Conservation (phyloP, 2,113 vertebrate genomes). For the Aphyosemion australe region DNA sequence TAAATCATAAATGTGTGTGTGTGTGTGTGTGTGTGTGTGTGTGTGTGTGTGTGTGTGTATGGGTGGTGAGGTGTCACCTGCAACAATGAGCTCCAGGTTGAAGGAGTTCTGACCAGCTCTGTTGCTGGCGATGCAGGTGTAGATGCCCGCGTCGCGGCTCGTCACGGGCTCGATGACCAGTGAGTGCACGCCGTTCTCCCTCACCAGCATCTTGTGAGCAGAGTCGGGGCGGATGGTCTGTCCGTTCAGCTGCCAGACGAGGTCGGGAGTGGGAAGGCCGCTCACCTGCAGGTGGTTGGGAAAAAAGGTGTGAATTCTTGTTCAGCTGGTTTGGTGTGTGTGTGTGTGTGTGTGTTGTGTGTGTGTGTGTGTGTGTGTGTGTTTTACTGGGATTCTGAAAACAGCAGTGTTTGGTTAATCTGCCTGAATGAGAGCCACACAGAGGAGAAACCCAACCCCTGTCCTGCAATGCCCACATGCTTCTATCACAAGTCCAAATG, state of each 20-base stretch:
- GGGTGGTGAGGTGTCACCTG: conserved; percentile 87
- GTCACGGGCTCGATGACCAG: conserved; percentile 94
- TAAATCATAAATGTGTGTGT: too few species aligned
- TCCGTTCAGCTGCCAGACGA: conserved; percentile 94
- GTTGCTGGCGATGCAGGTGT: conserved; percentile 94
- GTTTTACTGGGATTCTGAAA: conserved; percentile 35
- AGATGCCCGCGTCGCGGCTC: conserved; percentile 91
- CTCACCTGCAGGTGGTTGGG: conserved; percentile 83
- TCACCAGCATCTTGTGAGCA: conserved; percentile 95
- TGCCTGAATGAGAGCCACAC: conserved; percentile 47
- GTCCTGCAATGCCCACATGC: conserved; percentile 17
- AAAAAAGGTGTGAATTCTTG: background rate
- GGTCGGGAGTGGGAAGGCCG: conserved; percentile 93
- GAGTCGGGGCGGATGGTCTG: conserved; percentile 90
- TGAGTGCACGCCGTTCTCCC: conserved; percentile 96
- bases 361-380: conserved; percentile 15
- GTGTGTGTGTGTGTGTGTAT: background rate
- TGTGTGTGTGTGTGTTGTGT: conserved; percentile 13
- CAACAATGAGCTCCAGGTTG: conserved; percentile 94
- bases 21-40: too few species aligned
- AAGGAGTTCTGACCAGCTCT: conserved; percentile 95
- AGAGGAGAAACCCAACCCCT: conserved; percentile 46
- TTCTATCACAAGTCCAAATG: conserved; percentile 1
- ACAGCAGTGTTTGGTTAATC: conserved; percentile 37
- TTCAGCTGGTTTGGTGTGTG: conserved; percentile 8